Conservation (phyloP, 2,113 vertebrate species). For the Atrichornis clamosus region DNA sequence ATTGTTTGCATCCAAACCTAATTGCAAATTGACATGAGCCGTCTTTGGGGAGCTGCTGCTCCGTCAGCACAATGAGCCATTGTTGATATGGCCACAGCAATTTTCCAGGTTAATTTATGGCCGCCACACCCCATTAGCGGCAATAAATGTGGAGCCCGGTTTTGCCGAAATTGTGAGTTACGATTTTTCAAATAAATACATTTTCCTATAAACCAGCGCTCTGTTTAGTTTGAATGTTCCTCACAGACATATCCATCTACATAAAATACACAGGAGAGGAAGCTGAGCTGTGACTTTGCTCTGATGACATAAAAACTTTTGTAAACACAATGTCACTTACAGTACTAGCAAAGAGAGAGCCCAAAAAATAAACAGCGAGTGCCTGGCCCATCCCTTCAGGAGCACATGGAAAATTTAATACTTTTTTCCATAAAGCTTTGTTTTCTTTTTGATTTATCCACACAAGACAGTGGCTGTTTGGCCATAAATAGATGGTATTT, state of each 20-base stretch:
- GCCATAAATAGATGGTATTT: conserved; percentile 67
- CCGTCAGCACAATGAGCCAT: conserved; percentile 39
- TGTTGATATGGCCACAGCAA: conserved; percentile 31
- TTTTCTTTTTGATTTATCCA: conserved; percentile 69
- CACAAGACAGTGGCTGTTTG: conserved; percentile 21
- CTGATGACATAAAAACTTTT: conserved; percentile 78
- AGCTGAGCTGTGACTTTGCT: conserved; percentile 72
- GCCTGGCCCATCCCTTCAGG: conserved; percentile 48
- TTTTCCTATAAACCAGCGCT: conserved; percentile 75
- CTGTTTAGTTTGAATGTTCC: conserved; percentile 74
- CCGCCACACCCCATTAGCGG: conserved; percentile 61
- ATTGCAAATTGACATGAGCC: neutral
- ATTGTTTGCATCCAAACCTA: neutral
- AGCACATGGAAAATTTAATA: conserved; percentile 71
- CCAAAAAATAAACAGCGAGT: conserved; percentile 46
- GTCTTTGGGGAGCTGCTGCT: conserved; percentile 10
- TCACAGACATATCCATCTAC: conserved; percentile 70
- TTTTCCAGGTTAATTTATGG: conserved; percentile 66
- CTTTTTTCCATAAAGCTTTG: conserved; percentile 74
- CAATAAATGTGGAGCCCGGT: conserved; percentile 73
- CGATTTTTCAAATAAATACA: conserved; percentile 80
- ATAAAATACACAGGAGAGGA: conserved; percentile 78
- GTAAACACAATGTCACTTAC: conserved; percentile 79
- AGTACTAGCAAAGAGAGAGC: conserved; percentile 24
- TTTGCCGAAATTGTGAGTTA: conserved; percentile 78